phyloP scores from a whole-genome alignment of 2,797 vertebrate species.

The Sebastes iracundus region DNA sequence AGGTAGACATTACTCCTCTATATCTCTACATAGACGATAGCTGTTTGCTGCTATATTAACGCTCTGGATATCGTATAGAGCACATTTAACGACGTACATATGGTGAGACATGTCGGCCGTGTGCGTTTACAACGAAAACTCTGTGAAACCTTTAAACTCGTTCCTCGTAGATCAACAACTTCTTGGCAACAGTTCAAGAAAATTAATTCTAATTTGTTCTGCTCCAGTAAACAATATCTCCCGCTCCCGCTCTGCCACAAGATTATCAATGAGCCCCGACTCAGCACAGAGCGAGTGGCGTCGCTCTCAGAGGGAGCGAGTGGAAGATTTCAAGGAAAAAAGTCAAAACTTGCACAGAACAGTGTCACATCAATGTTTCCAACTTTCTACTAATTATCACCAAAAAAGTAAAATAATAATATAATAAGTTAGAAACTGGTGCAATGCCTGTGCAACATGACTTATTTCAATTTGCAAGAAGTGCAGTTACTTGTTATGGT shows the following conservation, averaged over 20 bases:
- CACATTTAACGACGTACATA: background rate
- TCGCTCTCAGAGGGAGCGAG: slow-evolving; percentile 10
- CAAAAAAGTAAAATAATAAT: background rate
- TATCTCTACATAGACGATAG: background rate
- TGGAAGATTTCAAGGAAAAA: background rate
- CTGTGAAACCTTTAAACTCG: background rate
- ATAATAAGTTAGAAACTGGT: too few species aligned
- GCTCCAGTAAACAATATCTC: slow-evolving; percentile 45
- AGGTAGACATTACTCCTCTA: background rate
- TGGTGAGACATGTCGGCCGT: background rate
- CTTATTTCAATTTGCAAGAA: background rate
- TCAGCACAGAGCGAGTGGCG: slow-evolving; percentile 25
- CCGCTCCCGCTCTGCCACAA: slow-evolving; percentile 13
- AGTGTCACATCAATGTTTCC: background rate
- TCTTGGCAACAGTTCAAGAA: slow-evolving; percentile 31
- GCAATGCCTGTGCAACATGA: background rate
- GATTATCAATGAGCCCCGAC: slow-evolving; percentile 45
- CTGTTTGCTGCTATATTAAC: too few species aligned
- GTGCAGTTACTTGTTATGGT: too few species aligned
- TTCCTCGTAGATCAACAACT: slow-evolving; percentile 22
- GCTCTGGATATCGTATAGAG: too few species aligned
- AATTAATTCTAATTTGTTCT: slow-evolving; percentile 43
- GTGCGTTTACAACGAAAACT: background rate
- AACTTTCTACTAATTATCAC: background rate
- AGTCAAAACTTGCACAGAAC: background rate